phyloP scores from a whole-genome alignment of 2,888 invertebrate genomes.

The Drosophila suboccidentalis region DNA sequence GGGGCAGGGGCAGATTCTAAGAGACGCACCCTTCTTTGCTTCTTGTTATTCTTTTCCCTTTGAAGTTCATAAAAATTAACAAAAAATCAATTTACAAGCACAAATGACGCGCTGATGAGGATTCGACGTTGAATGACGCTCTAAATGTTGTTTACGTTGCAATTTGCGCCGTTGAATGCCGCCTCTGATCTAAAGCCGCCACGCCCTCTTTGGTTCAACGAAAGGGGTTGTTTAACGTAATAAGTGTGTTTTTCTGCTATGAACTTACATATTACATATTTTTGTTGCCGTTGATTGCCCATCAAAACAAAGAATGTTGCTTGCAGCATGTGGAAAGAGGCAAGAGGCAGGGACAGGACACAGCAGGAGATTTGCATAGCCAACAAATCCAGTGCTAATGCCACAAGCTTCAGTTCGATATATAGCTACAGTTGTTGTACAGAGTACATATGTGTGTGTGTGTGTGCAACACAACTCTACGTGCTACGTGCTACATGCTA shows the following conservation, averaged over 20 bases:
- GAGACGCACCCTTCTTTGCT: constrained; percentile 55
- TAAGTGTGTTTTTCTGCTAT: constrained; percentile 20
- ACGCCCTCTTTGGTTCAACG: constrained; percentile 51
- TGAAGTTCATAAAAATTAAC: constrained; percentile 80
- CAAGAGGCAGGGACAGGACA: constrained; percentile 43
- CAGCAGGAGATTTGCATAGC: constrained; percentile 75
- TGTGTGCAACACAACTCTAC: constrained; percentile 17
- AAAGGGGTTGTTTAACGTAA: constrained; percentile 25
- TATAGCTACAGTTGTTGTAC: background rate
- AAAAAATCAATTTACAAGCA: constrained; percentile 77
- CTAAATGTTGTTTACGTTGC: constrained; percentile 63
- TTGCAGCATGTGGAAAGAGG: constrained; percentile 15
- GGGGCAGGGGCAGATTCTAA: background rate
- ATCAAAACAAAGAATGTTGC: constrained; percentile 64
- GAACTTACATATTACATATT: constrained; percentile 3
- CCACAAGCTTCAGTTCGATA: constrained; percentile 41
- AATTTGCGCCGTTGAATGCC: constrained; percentile 60
- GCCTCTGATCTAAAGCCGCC: constrained; percentile 64
- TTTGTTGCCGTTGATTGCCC: constrained; percentile 71
- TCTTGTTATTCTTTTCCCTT: constrained; percentile 54
- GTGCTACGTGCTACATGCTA: constrained; percentile 28
- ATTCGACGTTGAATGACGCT: constrained; percentile 30
- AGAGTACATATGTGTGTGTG: constrained; percentile 17
- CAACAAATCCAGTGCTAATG: constrained; percentile 51
- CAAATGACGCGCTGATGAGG: constrained; percentile 78